phyloP scores from a whole-genome alignment of 1,140 invertebrate genomes.

The Pectinophora gossypiella region DNA sequence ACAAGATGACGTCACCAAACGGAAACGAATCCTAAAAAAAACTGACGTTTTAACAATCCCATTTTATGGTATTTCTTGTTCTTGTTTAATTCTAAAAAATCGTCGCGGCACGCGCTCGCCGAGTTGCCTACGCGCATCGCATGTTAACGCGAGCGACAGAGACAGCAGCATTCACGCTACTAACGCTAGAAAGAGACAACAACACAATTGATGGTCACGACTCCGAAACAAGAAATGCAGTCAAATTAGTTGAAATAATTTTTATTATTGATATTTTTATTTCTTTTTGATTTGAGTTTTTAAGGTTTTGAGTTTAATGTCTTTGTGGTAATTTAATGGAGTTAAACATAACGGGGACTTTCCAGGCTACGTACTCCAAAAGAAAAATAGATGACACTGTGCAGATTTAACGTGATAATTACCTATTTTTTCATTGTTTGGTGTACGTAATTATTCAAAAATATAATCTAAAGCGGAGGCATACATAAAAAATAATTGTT shows the following conservation, averaged over 20 bases:
- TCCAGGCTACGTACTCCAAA: no score
- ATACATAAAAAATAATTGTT: no score
- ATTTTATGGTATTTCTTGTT: constrained; percentile 67
- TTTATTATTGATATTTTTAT: no score
- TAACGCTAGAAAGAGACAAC: constrained; percentile 26
- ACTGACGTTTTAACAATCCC: constrained; percentile 32
- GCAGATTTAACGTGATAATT: no score
- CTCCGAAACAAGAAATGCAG: constrained; percentile 58
- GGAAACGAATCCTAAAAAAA: constrained; percentile 23
- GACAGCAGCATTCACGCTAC: constrained; percentile 20
- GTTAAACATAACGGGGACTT: no score
- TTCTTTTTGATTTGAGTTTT: no score
- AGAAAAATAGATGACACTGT: no score
- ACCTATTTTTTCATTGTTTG: no score
- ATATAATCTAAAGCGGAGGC: no score
- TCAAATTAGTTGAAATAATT: constrained; percentile 70
- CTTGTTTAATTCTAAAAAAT: constrained; percentile 45
- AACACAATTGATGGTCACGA: constrained; percentile 53
- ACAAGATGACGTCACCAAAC: constrained; percentile 11
- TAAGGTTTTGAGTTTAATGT: no score
- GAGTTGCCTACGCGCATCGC: constrained; percentile 45
- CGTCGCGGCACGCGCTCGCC: constrained; percentile 56
- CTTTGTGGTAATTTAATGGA: no score
- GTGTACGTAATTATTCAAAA: no score
- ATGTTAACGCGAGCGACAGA: constrained; percentile 43